Conservation (phyloP, 2,888 invertebrate genomes). For the Agrochola macilenta region DNA sequence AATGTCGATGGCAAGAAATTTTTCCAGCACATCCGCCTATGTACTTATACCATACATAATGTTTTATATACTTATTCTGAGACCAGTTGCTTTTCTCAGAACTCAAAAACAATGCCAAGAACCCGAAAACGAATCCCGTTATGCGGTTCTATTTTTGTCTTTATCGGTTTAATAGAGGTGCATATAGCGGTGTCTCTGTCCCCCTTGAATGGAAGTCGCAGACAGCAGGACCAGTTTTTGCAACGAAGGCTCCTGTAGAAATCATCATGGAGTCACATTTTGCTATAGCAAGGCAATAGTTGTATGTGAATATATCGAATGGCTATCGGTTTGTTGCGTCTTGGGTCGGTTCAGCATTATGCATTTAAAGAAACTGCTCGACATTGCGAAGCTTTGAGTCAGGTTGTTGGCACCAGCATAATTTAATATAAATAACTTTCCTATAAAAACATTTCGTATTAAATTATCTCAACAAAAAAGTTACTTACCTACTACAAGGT, state of each 20-base stretch:
- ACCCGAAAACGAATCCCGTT: slow-evolving; percentile 82
- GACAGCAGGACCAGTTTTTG: slow-evolving; percentile 87
- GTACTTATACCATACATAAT: slow-evolving; percentile 35
- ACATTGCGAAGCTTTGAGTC: slow-evolving; percentile 6
- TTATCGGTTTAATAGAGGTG: slow-evolving; percentile 64
- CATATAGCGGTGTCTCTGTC: slow-evolving; percentile 74
- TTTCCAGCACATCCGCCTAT: slow-evolving; percentile 44
- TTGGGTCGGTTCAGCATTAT: slow-evolving; percentile 12
- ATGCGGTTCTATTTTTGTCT: slow-evolving; percentile 77
- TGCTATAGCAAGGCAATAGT: slow-evolving; percentile 59
- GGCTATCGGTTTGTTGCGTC: slow-evolving; percentile 30
- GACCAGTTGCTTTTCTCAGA: slow-evolving; percentile 66
- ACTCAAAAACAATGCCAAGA: slow-evolving; percentile 66
- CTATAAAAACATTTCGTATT: no score
- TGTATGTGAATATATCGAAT: slow-evolving; percentile 46
- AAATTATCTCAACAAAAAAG: not conserved
- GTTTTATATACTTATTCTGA: slow-evolving; percentile 45
- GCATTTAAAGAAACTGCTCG: slow-evolving; percentile 17
- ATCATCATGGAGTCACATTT: slow-evolving; percentile 69
- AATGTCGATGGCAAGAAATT: slow-evolving; percentile 35
- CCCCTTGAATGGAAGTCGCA: slow-evolving; percentile 87
- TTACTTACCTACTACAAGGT: not conserved
- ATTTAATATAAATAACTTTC: not conserved
- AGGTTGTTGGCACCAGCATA: slow-evolving; percentile 16
- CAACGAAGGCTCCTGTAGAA: slow-evolving; percentile 69